Base-by-base conservation (phyloP, 2,888 invertebrate species). In the Ormyrus nitidulus region DNA sequence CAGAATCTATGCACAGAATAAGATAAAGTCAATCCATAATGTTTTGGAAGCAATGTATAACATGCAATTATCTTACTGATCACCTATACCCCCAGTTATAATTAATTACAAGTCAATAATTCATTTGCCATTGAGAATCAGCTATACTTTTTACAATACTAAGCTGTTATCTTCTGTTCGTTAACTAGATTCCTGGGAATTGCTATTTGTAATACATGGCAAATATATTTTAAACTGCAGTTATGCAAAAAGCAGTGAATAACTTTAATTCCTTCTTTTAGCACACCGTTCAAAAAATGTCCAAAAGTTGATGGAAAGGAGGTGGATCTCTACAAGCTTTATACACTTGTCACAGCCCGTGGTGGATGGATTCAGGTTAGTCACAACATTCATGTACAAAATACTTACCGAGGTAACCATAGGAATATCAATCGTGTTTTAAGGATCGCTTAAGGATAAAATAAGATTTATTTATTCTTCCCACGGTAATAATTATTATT, bases 301-400 rank as follows among this genome's bases (percentile, higher is more conserved):
- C 92, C 93, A 91, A 91, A 94, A 89, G 95, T 99, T 82, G 97
- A 96, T 92, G 98, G 98, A 79, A 94, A 95, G 87, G 96, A 96
- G 91, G 94, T 99, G 88, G 98, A 99, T 92, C 93, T 99, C 85
- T 97, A 96, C 92, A 93, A 95, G 82, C 94, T 99, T 85, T 99
- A 99, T 91, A 95, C 94, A 86, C 93, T 97, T 89, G 99, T 99
- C 72, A 97, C 96, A 86, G 95, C 95, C 83, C 93, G 96, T 87
- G 99, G 99, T 86, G 99, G 99, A 86, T 96, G 98, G 93, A 94
- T 97, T 86, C 99, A 97, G 95, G 99, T 98, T 91, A 92, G 91
- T 88, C 10, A 49, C 54, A 8, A 34, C 4, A 34, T 34, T 34
- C 3, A 4, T 34, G 34, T 34, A 34, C 34, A 34, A 34, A 34